These are phyloP conservation scores for Istiophorus platypterus DNA, from an alignment of 2,113 vertebrate genomes.

Conservation along the genomic window DNA sequence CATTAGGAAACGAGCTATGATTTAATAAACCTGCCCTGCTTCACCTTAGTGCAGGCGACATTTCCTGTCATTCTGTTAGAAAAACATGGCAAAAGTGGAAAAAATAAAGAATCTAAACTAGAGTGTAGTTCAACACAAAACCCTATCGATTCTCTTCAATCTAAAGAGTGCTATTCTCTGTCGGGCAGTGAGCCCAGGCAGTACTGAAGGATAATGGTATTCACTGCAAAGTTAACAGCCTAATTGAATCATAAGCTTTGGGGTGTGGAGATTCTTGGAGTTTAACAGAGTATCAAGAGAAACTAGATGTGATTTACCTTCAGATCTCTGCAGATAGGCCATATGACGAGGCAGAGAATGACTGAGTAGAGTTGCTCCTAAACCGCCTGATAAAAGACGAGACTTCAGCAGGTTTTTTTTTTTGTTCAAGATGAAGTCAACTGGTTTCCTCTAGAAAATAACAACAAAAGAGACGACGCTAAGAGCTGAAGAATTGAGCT, in stretches of 20 bases:
- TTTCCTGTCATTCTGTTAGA: background rate
- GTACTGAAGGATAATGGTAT: background rate
- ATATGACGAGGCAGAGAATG: background rate
- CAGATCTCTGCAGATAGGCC: constrained; percentile 29
- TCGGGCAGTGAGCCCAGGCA: background rate
- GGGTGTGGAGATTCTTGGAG: constrained; percentile 60
- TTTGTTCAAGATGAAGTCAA: background rate
- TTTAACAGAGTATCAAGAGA: constrained; percentile 28
- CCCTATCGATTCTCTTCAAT: background rate
- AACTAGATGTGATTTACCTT: constrained; percentile 17
- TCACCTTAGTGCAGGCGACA: background rate
- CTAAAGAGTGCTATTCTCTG: constrained; percentile 43
- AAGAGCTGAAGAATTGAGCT: background rate
- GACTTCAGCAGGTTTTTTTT: background rate
- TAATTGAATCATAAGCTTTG: constrained; percentile 60
- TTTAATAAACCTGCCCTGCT: constrained; percentile 56
- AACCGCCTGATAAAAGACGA: constrained; percentile 4
- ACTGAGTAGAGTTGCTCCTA: background rate
- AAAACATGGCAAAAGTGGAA: background rate
- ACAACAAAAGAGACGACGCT: background rate
- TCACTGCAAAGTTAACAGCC: constrained; percentile 16
- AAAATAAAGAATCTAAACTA: background rate
- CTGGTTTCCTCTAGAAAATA: background rate
- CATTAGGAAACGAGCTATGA: constrained; percentile 68
- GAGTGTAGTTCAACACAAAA: background rate